A percentile compares a stretch with the other conserved stretches of the same genome.
Evolutionary conservation across 2,113 vertebrate genomes (phyloP).

Genomic region (Corythornis madagascariensis): DNA sequence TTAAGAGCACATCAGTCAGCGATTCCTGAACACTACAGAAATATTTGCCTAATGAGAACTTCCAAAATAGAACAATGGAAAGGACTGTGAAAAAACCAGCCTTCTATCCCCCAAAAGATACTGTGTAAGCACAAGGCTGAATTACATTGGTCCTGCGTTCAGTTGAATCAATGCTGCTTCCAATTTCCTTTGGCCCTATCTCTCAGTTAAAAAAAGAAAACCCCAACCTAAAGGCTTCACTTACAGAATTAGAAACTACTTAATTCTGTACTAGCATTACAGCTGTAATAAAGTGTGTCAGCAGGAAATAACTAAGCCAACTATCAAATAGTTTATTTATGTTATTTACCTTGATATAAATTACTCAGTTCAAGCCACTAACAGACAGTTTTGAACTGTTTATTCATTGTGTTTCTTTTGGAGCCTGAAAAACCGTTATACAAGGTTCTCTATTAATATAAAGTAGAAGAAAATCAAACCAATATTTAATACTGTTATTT

Average conservation of each 20-base stretch:
- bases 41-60: background rate
- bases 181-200: background rate
- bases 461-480: background rate
- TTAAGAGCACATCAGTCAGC: background rate
- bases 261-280: background rate
- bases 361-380: background rate
- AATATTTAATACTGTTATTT: background rate
- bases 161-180: background rate
- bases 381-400: background rate
- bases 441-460: background rate
- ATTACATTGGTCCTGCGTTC: background rate
- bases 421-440: background rate
- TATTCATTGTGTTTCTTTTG: background rate
- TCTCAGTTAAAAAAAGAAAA: background rate
- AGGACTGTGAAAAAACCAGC: background rate
- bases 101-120: background rate
- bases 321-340: background rate
- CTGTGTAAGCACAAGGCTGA: background rate
- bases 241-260: conserved; percentile 1
- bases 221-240: background rate
- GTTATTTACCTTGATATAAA: background rate
- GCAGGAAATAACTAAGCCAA: background rate
- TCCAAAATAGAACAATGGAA: conserved; percentile 15
- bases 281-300: background rate
- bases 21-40: background rate